phyloP scores from a whole-genome alignment of 2,797 vertebrate species.

The Hybognathus amarus region DNA sequence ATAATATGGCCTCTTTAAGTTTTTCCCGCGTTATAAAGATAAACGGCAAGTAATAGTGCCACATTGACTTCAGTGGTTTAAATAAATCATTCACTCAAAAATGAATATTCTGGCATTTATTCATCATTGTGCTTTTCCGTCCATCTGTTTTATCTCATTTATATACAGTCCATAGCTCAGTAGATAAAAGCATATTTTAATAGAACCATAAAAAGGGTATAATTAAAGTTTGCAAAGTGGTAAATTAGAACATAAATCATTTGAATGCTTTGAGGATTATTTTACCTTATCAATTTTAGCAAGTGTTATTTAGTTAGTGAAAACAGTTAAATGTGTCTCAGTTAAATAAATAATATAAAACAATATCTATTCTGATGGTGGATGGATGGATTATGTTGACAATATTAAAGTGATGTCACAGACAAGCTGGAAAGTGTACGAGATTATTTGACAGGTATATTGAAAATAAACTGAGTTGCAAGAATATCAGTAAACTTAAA shows the following conservation, averaged over 20 bases:
- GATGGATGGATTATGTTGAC: too few relatives aligned
- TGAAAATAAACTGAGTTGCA: neutral
- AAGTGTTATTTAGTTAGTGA: neutral
- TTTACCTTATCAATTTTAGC: neutral
- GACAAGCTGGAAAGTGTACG: neutral
- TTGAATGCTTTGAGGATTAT: neutral
- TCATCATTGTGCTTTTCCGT: neutral
- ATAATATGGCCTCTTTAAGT: neutral
- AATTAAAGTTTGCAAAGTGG: constrained; percentile 21
- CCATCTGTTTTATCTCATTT: neutral
- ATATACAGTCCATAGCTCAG: neutral
- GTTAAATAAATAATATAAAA: neutral
- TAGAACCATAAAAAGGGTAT: neutral
- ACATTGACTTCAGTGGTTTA: neutral
- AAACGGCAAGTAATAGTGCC: neutral
- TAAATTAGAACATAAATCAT: neutral
- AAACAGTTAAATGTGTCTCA: neutral
- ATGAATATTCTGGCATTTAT: neutral
- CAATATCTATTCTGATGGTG: neutral
- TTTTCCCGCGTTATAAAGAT: neutral
- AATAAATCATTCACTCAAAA: neutral
- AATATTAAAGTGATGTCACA: neutral
- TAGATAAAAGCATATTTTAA: constrained; percentile 5
- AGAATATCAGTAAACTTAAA: neutral
- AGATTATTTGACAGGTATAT: neutral